Percentiles rank a stretch among this genome's conserved stretches.
Evolutionary conservation across 1,140 invertebrate genomes (phyloP).

Genomic region (Meloidogyne chitwoodi): DNA sequence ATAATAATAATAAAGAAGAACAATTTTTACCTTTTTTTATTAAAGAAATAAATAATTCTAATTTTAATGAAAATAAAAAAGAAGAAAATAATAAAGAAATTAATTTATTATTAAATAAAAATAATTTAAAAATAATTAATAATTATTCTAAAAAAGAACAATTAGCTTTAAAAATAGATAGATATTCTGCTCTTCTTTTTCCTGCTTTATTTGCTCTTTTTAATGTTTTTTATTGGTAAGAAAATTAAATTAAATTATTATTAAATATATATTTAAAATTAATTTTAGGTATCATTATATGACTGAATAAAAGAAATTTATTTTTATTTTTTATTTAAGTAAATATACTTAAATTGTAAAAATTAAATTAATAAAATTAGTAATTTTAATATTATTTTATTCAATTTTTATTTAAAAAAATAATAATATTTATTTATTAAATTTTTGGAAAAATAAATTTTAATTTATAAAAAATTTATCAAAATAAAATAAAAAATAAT

Average conservation of each 20-base stretch:
- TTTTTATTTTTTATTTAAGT: background rate
- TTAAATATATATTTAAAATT: background rate
- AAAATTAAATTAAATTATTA: background rate
- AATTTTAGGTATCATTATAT: slow-evolving; percentile 39
- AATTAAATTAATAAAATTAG: no score
- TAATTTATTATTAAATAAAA: background rate
- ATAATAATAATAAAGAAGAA: no score
- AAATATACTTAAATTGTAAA: no score
- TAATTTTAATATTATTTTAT: no score
- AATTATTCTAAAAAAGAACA: slow-evolving; percentile 24
- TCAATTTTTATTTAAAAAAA: no score
- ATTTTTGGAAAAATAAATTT: no score
- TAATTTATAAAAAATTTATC: no score
- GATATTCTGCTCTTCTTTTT: slow-evolving; percentile 60
- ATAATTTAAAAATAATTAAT: background rate
- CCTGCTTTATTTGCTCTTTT: slow-evolving; percentile 61
- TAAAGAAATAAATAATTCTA: background rate
- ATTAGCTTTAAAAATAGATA: slow-evolving; percentile 58
- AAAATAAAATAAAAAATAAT: background rate
- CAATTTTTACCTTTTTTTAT: background rate
- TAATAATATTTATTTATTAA: no score
- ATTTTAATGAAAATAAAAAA: background rate
- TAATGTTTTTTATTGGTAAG: slow-evolving; percentile 61
- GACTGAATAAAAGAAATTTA: slow-evolving; percentile 1
- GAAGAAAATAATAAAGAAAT: background rate